These are phyloP conservation scores for Pagetopsis macropterus DNA, from an alignment of 2,797 vertebrate species.

Conservation along the genomic window DNA sequence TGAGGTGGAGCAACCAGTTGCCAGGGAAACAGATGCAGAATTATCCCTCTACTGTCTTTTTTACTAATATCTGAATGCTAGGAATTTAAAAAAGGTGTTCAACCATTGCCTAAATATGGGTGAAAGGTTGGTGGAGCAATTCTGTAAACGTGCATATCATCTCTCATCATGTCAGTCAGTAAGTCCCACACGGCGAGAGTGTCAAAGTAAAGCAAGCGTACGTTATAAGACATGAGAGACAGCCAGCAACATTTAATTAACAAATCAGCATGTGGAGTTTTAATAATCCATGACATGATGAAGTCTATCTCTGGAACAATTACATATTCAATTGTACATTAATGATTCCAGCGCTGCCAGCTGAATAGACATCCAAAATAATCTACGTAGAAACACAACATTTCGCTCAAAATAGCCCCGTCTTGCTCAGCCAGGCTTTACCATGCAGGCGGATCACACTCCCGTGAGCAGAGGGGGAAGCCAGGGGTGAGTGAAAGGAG, in stretches of 20 bases:
- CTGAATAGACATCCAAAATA: slow-evolving; percentile 10
- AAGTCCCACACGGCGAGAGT: not conserved
- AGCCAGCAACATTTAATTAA: slow-evolving; percentile 13
- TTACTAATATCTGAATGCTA: slow-evolving; percentile 62
- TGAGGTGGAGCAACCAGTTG: slow-evolving; percentile 69
- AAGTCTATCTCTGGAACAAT: slow-evolving; percentile 24
- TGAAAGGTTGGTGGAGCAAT: slow-evolving; percentile 32
- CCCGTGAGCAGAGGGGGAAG: slow-evolving; percentile 5
- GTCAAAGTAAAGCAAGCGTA: slow-evolving; percentile 2
- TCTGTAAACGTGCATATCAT: slow-evolving; percentile 14
- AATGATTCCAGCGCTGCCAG: slow-evolving; percentile 3
- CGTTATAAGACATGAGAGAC: not conserved
- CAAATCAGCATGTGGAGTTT: slow-evolving; percentile 23
- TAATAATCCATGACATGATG: slow-evolving; percentile 24
- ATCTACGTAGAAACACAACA: slow-evolving; percentile 5
- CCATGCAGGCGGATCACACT: slow-evolving; percentile 6
- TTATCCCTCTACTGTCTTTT: slow-evolving; percentile 58
- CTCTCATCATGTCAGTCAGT: slow-evolving; percentile 21
- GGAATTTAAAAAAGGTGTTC: slow-evolving; percentile 42
- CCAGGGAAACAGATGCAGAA: slow-evolving; percentile 81
- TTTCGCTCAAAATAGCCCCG: slow-evolving; percentile 20
- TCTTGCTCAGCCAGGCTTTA: slow-evolving; percentile 16
- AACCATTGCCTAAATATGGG: slow-evolving; percentile 46
- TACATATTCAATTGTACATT: slow-evolving; percentile 10
- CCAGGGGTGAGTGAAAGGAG: slow-evolving; percentile 12